phyloP scores from a whole-genome alignment of 2,888 invertebrate species.

The Platycheirus albimanus region DNA sequence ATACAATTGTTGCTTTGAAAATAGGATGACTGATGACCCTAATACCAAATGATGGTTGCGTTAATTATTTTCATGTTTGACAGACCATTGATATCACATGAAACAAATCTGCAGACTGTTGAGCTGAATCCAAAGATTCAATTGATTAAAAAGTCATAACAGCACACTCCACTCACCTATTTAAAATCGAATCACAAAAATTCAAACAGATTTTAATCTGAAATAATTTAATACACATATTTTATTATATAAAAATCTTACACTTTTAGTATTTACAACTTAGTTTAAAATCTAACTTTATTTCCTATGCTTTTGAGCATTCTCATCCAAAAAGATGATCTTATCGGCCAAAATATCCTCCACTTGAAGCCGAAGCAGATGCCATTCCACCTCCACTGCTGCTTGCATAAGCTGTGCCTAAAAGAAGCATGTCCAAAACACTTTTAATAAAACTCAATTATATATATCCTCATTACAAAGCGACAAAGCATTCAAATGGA shows the following conservation, averaged over 20 bases:
- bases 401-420: constrained; percentile 74
- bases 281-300: constrained; percentile 22
- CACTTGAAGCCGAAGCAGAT: constrained; percentile 70
- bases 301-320: constrained; percentile 19
- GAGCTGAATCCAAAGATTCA: background rate
- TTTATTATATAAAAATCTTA: background rate
- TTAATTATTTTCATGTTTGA: background rate
- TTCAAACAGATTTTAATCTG: too few relatives aligned
- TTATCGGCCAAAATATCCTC: constrained; percentile 54
- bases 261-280: constrained; percentile 43
- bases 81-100: constrained; percentile 9
- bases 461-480: background rate
- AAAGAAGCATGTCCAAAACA: constrained; percentile 72
- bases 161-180: too few relatives aligned
- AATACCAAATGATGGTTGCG: background rate
- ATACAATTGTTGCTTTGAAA: background rate
- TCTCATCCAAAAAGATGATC: constrained; percentile 14
- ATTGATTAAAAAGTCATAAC: background rate
- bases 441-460: constrained; percentile 48
- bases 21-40: background rate
- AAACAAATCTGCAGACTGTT: background rate
- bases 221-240: too few relatives aligned
- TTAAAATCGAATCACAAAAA: background rate
- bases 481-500: background rate
- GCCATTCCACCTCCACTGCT: constrained; percentile 72